Evolutionary conservation across 2,113 vertebrate species (phyloP), one percentile per base, ranked within the genome.

Genomic region (Phalacrocorax aristotelis): DNA sequence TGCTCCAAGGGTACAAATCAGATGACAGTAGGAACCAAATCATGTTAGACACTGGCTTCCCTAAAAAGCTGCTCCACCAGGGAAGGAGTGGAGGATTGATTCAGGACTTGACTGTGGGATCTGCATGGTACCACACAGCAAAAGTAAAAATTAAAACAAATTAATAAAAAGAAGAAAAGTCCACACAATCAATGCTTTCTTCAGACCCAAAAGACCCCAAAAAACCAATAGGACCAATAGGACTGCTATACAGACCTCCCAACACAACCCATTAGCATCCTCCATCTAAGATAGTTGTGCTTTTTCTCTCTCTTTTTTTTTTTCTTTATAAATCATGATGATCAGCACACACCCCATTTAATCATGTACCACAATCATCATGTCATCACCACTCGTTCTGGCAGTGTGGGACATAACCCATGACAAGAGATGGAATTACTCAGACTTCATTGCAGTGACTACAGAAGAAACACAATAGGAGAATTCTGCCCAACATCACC

Each of bases 391-490:
- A 36, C 87, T 96, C 93, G 20, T 55, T 64, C 76, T 42, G 81
- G 71, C 58, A 88, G 62, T 7, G 42, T 5, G 4, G 83, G 72
- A 85, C 65, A 87, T 40, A 91, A 49, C 71, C 38, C 87, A 65
- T 80, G 61, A 65, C 57, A 94, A 76, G 49, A 89, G 44, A 46
- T 10, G 89, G 57, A 79, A 82, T 93, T 77, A 92, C 38, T 90
- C 68, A 69, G 65, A 68, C 38, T 93, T 79, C 6, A 1, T 65
- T 79, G 86, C 74, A 89, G 40, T 3, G 7, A 76, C 80, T 89
- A 19, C 12, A 57, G 57, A 87, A 83, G n/a, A 90, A 95, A 91
- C 48, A 93, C 84, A 94, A 69, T 82, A 75, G 80, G 30, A 90
- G 48, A 68, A 75, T 65, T 71, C 69, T 80, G 58, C 69, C 34